Evolutionary conservation across 2,888 invertebrate species (phyloP), one percentile per base, ranked within the genome.

Genomic region (Acrobasis repandana): DNA sequence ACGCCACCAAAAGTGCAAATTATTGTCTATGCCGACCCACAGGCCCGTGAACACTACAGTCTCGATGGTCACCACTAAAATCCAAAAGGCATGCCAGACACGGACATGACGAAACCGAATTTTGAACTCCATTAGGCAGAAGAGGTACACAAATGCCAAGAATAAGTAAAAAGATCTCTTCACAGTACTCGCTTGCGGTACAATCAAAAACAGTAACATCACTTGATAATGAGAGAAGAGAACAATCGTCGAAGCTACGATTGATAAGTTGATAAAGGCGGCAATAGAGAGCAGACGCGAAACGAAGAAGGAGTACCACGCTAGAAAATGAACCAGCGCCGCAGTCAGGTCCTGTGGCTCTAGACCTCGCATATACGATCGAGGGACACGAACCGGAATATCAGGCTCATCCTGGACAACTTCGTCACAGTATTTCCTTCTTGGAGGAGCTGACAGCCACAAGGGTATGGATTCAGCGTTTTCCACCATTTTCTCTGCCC

Each of bases 71-170:
- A 95, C 94, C 52, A 96, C 87, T 58, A 93, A 79, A 73, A 95
- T 94, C 88, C 95, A 97, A 58, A 94, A 93, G 66, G 93, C 86
- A 71, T 96, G 94, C 93, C 96, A 95, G 60, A 94, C 90, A 5
- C 95, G 94, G 18, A 95, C 94, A 74, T 95, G 94, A 67, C 94
- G 95, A 79, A 96, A 96, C 80, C 95, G 95, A 61, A 96, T 93
- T 78, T 96, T 95, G 73, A 96, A 96, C 85, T 97, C 97, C 76
- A 97, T 94, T 51, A 96, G 88, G 74, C 95, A 95, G 79, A 96
- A 95, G 60, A 96, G 91, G 75, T 95, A 96, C 65, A 96, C 93
- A 68, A 96, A 94, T 14, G 95, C 95, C 16, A 96, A 93, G 77
- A 96, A 95, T 64, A 96, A 76, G 74, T 95, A 95, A 80, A 95